Base-by-base conservation (phyloP, 2,797 vertebrate genomes). In the Phrynocephalus guinanensis region DNA sequence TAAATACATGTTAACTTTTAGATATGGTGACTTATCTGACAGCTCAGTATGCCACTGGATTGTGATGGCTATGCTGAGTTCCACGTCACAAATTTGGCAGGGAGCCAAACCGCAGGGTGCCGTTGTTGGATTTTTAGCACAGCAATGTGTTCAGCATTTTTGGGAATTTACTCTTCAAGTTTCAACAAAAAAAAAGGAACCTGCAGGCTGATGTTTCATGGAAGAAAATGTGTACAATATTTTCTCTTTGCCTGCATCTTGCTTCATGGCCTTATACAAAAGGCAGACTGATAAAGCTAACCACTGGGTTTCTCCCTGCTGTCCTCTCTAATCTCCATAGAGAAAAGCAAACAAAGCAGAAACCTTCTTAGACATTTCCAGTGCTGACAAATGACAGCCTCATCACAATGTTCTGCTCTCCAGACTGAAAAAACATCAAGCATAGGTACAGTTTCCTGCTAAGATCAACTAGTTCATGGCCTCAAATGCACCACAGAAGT, bases 1-100 rank as follows among this genome's bases (percentile, higher is more conserved):
- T 88, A 94, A 92, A 93, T 28, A 90, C 72, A 93, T 89, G 87
- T 91, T 89, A 88, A 86, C 28, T 86, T 92, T 95, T 89, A 93
- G 80, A 72, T 87, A 87, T 79, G 90, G 76, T 88, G 93, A 93
- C 77, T 93, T 94, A 94, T 92, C 89, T 93, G 86, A 91, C 79
- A 93, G 88, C 88, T 93, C 88, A 92, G 82, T 86, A 90, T 80
- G 81, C 44, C 81, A 1, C 67, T 90, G 89, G 67, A 85, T 93
- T 82, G 87, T 66, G 2, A 86, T 91, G 95, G 90, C 89, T 79
- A 84, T 67, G 85, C 91, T 15, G 76, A 93, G 84, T 60, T 77
- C 90, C 81, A 13, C 0, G 0, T 92, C 87, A 92, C 52, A 50
- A 70, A 4, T 6, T 44, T 84, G 91, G 90, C 93, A 85, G 38